phyloP scores from a whole-genome alignment of 2,113 vertebrate species.

The Hymenochirus boettgeri region DNA sequence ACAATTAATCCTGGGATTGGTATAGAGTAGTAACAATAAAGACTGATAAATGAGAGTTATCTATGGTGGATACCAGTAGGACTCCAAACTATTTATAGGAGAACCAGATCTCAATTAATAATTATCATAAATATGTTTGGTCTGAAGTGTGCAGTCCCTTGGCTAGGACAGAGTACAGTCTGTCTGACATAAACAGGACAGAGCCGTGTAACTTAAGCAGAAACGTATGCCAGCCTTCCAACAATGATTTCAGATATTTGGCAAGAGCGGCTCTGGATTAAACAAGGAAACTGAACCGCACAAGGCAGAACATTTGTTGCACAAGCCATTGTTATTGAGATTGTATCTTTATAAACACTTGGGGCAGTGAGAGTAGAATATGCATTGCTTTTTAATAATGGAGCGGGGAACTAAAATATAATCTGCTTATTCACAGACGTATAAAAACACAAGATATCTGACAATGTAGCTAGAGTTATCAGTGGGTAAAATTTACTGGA shows the following conservation, averaged over 20 bases:
- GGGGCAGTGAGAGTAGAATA: too few species aligned
- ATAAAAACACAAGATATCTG: too few species aligned
- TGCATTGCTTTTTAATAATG: neutral
- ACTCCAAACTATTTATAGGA: constrained; percentile 36
- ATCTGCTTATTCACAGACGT: too few species aligned
- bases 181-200: constrained; percentile 52
- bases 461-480: too few species aligned
- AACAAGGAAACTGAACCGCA: constrained; percentile 26
- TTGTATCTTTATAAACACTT: constrained; percentile 16
- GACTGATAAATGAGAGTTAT: constrained; percentile 3
- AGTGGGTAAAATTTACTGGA: too few species aligned
- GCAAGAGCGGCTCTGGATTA: constrained; percentile 53
- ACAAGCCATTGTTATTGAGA: constrained; percentile 7
- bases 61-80: neutral
- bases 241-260: constrained; percentile 49
- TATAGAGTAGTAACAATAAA: neutral
- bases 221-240: constrained; percentile 15
- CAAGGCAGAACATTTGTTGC: constrained; percentile 19
- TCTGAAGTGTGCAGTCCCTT: constrained; percentile 54
- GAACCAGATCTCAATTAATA: constrained; percentile 61
- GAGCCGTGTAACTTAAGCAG: constrained; percentile 52
- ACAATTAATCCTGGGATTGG: neutral
- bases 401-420: neutral
- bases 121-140: constrained; percentile 56
- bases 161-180: constrained; percentile 51